A percentile compares a stretch with the other conserved stretches of the same genome.
These are phyloP conservation scores for Sebastes kiyomatsui DNA, from an alignment of 2,797 vertebrate genomes.

Conservation along the genomic window DNA sequence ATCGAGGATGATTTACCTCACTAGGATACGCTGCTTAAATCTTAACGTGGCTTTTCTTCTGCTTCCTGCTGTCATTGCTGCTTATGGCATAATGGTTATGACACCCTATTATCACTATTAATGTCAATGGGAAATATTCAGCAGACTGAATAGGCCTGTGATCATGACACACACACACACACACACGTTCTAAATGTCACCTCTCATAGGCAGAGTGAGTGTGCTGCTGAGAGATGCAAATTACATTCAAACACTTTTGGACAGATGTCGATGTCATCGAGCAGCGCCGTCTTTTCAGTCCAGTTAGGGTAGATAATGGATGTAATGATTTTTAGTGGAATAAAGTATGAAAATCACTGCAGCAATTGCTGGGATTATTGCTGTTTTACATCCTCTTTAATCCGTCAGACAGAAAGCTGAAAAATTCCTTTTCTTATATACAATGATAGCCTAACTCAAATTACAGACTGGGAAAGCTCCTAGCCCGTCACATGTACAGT, in stretches of 20 bases:
- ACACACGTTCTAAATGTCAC: neutral
- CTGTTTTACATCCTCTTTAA: neutral
- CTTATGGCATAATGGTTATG: neutral
- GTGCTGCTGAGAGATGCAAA: neutral
- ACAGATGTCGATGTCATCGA: constrained; percentile 12
- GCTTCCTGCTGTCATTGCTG: neutral
- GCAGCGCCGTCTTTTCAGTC: neutral
- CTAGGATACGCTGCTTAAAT: neutral
- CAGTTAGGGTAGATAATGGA: neutral
- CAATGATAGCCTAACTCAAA: too few relatives aligned
- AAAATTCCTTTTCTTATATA: neutral
- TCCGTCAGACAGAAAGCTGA: neutral
- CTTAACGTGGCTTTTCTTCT: neutral
- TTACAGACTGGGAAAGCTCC: too few relatives aligned
- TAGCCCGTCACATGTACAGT: too few relatives aligned
- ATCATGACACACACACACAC: neutral
- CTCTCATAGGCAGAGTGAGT: neutral
- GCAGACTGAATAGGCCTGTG: constrained; percentile 7
- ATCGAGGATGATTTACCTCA: constrained; percentile 15
- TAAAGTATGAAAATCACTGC: neutral
- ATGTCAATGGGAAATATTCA: constrained; percentile 13
- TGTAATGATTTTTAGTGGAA: neutral
- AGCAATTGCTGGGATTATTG: neutral
- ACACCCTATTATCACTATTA: constrained; percentile 8
- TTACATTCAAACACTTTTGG: constrained; percentile 25